These are phyloP conservation scores for Eubucco bourcierii DNA, from an alignment of 2,113 vertebrate species.

Conservation along the genomic window DNA sequence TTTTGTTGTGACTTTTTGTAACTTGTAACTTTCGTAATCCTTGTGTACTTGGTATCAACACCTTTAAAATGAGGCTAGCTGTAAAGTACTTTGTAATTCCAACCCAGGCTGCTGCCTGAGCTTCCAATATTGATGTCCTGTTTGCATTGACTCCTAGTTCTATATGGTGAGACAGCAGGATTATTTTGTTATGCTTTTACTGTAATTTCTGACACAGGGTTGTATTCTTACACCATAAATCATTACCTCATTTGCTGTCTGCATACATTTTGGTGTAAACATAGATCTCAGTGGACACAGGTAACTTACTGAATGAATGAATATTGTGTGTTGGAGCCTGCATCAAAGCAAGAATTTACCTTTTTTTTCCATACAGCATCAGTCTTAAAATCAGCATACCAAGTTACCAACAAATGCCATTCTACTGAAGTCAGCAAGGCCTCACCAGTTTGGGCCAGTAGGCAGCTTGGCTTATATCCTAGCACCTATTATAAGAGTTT, in stretches of 20 bases:
- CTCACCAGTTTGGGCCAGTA: not conserved
- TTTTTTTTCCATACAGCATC: not conserved
- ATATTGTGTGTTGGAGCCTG: not conserved
- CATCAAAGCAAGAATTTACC: constrained; percentile 10
- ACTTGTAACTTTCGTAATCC: not conserved
- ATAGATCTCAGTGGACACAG: not conserved
- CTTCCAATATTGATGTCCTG: not conserved
- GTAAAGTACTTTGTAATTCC: not conserved
- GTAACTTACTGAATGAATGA: not conserved
- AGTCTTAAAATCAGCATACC: not conserved
- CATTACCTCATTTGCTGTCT: not conserved
- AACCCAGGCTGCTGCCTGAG: not conserved
- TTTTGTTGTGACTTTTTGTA: not conserved
- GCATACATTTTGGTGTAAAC: not conserved
- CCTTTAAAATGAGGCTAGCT: not conserved
- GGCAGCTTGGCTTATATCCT: not conserved
- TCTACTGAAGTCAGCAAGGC: not conserved
- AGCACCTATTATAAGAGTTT: not conserved
- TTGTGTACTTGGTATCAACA: not conserved
- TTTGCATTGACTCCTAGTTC: not conserved
- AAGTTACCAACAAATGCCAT: not conserved
- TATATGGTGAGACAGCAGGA: not conserved
- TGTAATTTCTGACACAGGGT: not conserved
- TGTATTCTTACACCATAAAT: not conserved
- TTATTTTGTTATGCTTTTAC: not conserved